These are phyloP conservation scores for Cyanoderma ruficeps DNA, from an alignment of 2,113 vertebrate genomes.

Conservation along the genomic window DNA sequence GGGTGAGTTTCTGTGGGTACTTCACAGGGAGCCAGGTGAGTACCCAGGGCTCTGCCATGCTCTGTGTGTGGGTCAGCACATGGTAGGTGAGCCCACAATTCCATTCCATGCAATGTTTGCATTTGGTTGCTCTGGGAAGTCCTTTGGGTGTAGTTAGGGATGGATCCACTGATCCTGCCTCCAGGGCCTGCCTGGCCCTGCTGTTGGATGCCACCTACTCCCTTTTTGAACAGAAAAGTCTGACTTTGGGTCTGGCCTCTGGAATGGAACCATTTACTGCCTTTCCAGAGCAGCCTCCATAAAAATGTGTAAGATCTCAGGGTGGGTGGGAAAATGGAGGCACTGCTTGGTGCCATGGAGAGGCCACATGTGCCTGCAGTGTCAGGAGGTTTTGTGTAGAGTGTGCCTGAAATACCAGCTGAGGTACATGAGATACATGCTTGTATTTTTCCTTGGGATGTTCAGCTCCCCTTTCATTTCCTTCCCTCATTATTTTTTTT, in stretches of 20 bases:
- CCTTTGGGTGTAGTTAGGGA: background rate
- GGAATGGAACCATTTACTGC: background rate
- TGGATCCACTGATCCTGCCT: background rate
- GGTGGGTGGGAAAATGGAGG: background rate
- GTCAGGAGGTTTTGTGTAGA: background rate
- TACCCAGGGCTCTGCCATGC: background rate
- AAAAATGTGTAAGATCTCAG: background rate
- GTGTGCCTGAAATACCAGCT: no score
- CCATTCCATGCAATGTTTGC: background rate
- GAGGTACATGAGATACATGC: rapidly evolving
- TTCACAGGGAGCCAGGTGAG: background rate
- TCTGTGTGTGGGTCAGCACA: background rate
- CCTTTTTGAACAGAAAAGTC: background rate
- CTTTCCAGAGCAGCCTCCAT: background rate
- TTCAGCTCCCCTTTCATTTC: background rate
- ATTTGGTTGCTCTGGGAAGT: background rate
- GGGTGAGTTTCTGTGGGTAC: rapidly evolving
- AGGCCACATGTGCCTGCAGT: background rate
- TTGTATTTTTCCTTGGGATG: background rate
- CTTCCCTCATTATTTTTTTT: background rate
- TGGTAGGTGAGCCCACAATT: background rate
- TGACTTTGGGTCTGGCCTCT: background rate
- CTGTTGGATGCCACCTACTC: background rate
- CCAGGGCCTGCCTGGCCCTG: background rate
- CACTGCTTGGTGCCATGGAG: background rate